Base-by-base conservation (phyloP, 2,888 invertebrate species). In the Ditylenchus weischeri region DNA sequence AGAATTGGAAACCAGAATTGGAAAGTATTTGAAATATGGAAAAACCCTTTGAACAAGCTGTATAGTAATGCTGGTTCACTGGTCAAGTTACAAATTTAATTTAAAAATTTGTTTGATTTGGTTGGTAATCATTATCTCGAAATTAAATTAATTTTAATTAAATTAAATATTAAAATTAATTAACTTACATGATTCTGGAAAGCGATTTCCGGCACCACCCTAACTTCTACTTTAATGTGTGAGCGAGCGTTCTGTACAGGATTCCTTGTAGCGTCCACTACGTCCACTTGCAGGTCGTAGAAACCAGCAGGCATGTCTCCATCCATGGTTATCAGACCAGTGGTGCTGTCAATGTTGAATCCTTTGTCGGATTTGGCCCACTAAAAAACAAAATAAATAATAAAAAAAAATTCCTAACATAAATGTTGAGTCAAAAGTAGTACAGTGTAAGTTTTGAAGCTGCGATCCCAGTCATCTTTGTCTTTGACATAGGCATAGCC, bases 381-480 rank as follows among this genome's bases (percentile, higher is more conserved):
- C n/a, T 70, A 43, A 15, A 29, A 43, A 43, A 43, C 8, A 15
- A 43, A 43, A 43, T 13, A 43, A 15, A 8, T 43, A 3, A 43
- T 6, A 43, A 3, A 43, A 43, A 43, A 43, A 3, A 43, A 1
- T 15, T 43, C 8, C 15, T 6, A 38, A 6, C 38, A 43, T 15
- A 6, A 43, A 43, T 6, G 15, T 43, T 43, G 5, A 43, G 3
- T 13, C 15, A 43, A 15, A 43, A 43, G 15, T 15, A 29, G 2
- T 15, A 43, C 43, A 43, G 43, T 69, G 77, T 78, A 98, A 81
- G 91, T 92, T 85, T 98, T 98, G 84, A 96, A 95, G 0, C 91
- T 91, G 73, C 94, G 86, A 86, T 98, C 98, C 96, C 96, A 98
- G 84, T 98, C 98, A 84, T 98, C 98, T 73, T 91, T 86, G 85